phyloP scores from a whole-genome alignment of 1,140 invertebrate species.

The Brachionus rubens region DNA sequence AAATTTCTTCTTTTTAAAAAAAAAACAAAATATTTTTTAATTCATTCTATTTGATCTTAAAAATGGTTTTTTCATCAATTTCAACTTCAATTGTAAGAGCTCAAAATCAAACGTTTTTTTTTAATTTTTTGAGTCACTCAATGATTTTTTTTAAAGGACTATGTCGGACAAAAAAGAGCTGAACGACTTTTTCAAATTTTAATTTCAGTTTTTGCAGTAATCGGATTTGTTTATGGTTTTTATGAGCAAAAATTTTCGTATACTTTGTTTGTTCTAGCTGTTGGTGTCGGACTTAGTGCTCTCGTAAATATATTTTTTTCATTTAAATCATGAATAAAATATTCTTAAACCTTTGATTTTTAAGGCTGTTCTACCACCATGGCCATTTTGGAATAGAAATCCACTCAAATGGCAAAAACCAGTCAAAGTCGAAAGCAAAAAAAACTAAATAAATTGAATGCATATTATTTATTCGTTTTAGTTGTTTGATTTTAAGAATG shows the following conservation, averaged over 20 bases:
- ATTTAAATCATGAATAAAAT: not conserved
- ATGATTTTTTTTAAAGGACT: constrained; percentile 70
- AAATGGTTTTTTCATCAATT: not conserved
- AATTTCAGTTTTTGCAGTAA: constrained; percentile 79
- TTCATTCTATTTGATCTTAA: not conserved
- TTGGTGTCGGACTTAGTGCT: constrained; percentile 79
- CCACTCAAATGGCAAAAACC: constrained; percentile 20
- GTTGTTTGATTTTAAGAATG: too few species aligned
- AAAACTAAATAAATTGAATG: too few species aligned
- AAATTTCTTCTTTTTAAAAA: not conserved
- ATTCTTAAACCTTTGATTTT: too few species aligned
- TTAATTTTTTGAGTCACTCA: not conserved
- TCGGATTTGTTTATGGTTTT: constrained; percentile 86
- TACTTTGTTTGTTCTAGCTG: constrained; percentile 84
- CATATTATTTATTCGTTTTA: too few species aligned
- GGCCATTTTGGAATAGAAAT: constrained; percentile 16
- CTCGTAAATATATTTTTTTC: constrained; percentile 66
- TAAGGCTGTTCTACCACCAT: constrained; percentile 46
- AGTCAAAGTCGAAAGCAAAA: too few species aligned
- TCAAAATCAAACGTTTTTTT: too few species aligned
- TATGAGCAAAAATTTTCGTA: constrained; percentile 90
- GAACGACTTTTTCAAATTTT: constrained; percentile 82
- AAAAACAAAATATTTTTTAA: too few species aligned
- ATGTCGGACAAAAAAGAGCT: constrained; percentile 80
- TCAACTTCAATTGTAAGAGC: constrained; percentile 26